phyloP scores from a whole-genome alignment of 2,888 invertebrate genomes.

The Tachina grossa region DNA sequence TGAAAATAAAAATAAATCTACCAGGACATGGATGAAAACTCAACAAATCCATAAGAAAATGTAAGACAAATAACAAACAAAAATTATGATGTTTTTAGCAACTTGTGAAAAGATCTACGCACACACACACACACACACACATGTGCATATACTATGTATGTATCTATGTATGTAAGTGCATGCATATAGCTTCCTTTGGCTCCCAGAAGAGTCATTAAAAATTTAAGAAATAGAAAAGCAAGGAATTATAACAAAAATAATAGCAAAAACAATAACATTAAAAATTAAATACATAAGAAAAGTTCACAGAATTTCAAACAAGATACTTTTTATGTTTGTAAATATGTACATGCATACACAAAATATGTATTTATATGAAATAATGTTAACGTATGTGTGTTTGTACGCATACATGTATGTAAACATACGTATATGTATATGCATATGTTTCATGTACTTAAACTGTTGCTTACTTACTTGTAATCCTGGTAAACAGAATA shows the following conservation, averaged over 20 bases:
- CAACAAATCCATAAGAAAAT: conserved; percentile 55
- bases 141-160: conserved; percentile 8
- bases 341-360: neutral
- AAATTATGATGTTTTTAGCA: conserved; percentile 58
- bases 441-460: neutral
- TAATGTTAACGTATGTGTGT: neutral
- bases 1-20: conserved; percentile 24
- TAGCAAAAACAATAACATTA: conserved; percentile 73
- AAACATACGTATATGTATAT: neutral
- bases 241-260: conserved; percentile 73
- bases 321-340: conserved; percentile 14
- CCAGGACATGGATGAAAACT: conserved; percentile 17
- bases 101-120: conserved; percentile 37
- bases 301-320: conserved; percentile 32
- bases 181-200: conserved; percentile 45
- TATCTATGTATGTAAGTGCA: neutral
- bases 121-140: conserved; percentile 12
- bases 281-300: conserved; percentile 58
- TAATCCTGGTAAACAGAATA: conserved; percentile 25
- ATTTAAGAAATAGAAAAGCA: conserved; percentile 75
- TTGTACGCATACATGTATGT: neutral
- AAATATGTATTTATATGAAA: neutral
- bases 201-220: conserved; percentile 71
- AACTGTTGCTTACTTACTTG: conserved; percentile 29
- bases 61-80: conserved; percentile 61